Conservation (phyloP, 2,113 vertebrate species). For the Kryptolebias marmoratus region DNA sequence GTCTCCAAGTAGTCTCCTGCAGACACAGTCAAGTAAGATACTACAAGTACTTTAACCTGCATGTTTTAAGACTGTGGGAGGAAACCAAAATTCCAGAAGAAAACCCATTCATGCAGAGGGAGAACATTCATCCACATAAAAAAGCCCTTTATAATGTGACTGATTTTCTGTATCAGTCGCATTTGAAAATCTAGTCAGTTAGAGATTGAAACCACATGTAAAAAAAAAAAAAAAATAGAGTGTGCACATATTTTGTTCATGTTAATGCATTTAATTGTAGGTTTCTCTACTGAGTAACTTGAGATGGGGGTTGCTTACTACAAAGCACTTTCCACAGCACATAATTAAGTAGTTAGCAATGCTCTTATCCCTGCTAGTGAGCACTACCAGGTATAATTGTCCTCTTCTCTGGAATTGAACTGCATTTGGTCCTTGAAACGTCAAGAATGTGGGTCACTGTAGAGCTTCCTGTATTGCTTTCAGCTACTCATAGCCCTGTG, state of each 20-base stretch:
- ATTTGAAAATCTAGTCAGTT: background rate
- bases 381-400: background rate
- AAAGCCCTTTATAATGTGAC: background rate
- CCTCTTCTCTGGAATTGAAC: constrained; percentile 3
- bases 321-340: background rate
- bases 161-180: background rate
- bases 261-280: constrained; percentile 1
- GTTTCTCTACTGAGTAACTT: background rate
- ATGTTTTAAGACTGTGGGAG: too few relatives aligned
- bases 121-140: too few relatives aligned
- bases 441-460: constrained; percentile 4
- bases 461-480: constrained; percentile 23
- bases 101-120: too few relatives aligned
- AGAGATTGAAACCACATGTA: background rate
- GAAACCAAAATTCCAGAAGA: too few relatives aligned
- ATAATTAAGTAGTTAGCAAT: constrained; percentile 20
- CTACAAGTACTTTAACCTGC: too few relatives aligned
- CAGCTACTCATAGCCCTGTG: background rate
- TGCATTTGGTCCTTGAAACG: constrained; percentile 5
- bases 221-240: background rate
- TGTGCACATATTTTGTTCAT: background rate
- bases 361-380: background rate
- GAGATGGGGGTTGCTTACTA: background rate
- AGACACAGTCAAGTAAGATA: too few relatives aligned
- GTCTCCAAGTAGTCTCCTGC: too few relatives aligned